phyloP scores from a whole-genome alignment of 2,888 invertebrate species.

The Vannuccia rotundouncinata region DNA sequence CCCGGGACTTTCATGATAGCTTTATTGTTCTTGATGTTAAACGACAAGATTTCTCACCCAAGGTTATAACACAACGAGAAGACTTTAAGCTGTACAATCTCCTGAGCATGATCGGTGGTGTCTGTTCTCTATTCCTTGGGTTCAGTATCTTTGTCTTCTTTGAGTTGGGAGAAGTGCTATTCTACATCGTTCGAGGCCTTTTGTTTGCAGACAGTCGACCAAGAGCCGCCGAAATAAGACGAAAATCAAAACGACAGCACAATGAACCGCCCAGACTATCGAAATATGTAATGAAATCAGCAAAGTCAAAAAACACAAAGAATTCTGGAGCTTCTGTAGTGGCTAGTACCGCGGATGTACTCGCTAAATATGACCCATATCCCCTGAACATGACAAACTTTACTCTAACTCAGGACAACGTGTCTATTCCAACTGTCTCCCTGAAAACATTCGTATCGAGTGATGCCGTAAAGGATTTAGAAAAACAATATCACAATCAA shows the following conservation, averaged over 20 bases:
- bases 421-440: too few species aligned
- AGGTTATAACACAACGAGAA: neutral
- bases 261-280: neutral
- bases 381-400: neutral
- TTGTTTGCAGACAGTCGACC: neutral
- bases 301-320: neutral
- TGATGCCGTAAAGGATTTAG: too few species aligned
- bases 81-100: neutral
- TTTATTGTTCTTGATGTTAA: neutral
- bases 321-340: neutral
- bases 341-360: neutral
- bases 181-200: neutral
- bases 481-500: too few species aligned
- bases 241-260: neutral
- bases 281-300: too few species aligned
- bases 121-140: neutral
- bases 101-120: conserved; percentile 1
- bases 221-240: neutral
- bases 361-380: neutral
- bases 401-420: too few species aligned
- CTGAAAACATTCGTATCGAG: too few species aligned
- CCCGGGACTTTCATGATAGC: neutral
- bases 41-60: neutral
- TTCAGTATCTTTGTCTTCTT: neutral
- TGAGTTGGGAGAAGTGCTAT: neutral